These are phyloP conservation scores for Otus scops DNA, from an alignment of 2,797 vertebrate species.

Conservation along the genomic window DNA sequence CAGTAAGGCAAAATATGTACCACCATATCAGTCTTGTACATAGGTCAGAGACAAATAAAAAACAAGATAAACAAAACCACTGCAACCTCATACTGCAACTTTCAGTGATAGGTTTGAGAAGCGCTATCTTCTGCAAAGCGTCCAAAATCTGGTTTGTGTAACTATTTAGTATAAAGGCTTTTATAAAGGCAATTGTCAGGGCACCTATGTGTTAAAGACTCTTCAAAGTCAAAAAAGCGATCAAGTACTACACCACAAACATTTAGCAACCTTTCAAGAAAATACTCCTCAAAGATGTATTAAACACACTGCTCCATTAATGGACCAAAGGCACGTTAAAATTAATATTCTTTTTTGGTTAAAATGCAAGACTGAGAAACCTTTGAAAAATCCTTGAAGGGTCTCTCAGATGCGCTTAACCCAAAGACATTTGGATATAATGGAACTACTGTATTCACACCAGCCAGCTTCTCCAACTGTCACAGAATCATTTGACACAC, in stretches of 20 bases:
- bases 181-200: background rate
- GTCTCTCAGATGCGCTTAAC: background rate
- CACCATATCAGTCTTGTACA: background rate
- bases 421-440: background rate
- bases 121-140: background rate
- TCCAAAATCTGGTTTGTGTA: background rate
- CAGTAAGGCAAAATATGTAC: rapidly evolving
- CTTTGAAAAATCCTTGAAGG: background rate
- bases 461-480: background rate
- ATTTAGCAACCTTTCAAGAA: background rate
- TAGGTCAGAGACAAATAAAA: background rate
- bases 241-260: background rate
- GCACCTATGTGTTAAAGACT: background rate
- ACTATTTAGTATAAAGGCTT: background rate
- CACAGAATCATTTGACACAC: constrained; percentile 36
- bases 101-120: background rate
- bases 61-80: background rate
- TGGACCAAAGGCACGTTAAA: background rate
- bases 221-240: background rate
- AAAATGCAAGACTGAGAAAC: background rate
- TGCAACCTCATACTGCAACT: background rate
- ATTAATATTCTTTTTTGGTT: background rate
- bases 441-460: background rate
- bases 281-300: background rate
- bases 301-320: background rate